A percentile compares a stretch with the other conserved stretches of the same genome.
Evolutionary conservation across 2,888 invertebrate genomes (phyloP).

Genomic region (Antheraea yamamai): DNA sequence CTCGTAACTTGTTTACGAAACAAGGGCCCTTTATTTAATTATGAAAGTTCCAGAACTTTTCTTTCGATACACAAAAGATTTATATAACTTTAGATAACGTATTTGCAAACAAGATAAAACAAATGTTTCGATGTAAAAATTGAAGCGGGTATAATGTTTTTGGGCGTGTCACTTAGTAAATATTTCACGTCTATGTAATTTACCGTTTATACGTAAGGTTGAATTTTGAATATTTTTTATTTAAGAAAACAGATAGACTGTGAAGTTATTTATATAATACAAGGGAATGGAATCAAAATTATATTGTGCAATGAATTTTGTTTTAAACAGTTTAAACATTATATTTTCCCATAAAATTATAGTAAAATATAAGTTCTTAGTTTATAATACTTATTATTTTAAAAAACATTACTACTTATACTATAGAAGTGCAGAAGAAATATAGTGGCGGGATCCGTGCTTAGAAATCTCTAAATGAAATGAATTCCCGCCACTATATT

Average conservation of each 20-base stretch:
- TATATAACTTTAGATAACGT: conserved; percentile 4
- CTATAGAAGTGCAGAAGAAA: too few species aligned
- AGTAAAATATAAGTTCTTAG: too few species aligned
- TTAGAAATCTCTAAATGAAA: too few species aligned
- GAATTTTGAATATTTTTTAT: neutral
- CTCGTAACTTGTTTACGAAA: conserved; percentile 18
- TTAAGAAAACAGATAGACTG: neutral
- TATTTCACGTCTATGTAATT: neutral
- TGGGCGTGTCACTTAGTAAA: neutral
- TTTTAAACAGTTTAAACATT: neutral
- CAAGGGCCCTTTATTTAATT: conserved; percentile 30
- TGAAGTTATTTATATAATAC: too few species aligned
- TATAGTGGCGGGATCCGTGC: too few species aligned
- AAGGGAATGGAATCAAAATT: too few species aligned
- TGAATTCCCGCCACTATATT: too few species aligned
- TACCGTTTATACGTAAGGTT: neutral
- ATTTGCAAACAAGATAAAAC: neutral
- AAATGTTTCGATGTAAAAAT: neutral
- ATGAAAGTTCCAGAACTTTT: conserved; percentile 30
- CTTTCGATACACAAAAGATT: conserved; percentile 12
- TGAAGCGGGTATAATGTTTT: neutral
- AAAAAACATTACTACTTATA: too few species aligned
- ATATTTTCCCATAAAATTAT: too few species aligned
- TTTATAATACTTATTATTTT: too few species aligned
- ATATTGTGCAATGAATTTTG: neutral